Evolutionary conservation across 1,140 invertebrate species (phyloP), one percentile per base, ranked within the genome.

Genomic region (Penaeus chinensis): DNA sequence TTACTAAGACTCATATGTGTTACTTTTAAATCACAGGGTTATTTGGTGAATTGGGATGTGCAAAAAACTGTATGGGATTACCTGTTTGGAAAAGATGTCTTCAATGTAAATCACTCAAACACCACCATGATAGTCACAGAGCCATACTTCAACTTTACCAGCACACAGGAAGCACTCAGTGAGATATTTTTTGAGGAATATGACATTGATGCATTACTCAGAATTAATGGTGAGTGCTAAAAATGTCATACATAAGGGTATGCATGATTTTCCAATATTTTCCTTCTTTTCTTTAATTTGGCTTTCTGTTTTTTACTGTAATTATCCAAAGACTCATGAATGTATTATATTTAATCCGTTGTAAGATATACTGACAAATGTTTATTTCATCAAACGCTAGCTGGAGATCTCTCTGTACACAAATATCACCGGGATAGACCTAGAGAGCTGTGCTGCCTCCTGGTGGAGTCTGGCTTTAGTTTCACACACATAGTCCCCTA

Each of bases 141-240:
- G 92, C 98, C 98, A 3, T 94, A 96, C 90, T 98, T 98, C 91
- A 99, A 99, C 92, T 99, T 99, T 92, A 93, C 94, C 13, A 96
- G 96, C 13, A 95, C 98, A 79, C 97, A 99, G 93, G 98, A 99
- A 92, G 96, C 95, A 20, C 96, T 98, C 92, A 95, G 95, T 65
- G 99, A 99, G 93, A 96, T 99, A 89, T 96, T 99, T 84, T 99
- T 99, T 93, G 99, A 99, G 92, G 98, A 99, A 92, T 99, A 98
- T 92, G 97, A 98, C 90, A 97, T 98, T 91, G 94, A 96, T 81
- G 95, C 96, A 13, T 93, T 99, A 74, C 93, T 97, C 71, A 94
- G 96, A 91, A 95, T 96, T 47, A 98, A 97, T 91, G 90, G 90
- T 90, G 82, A 37, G 66, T 84, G 54, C 54, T 8, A 13, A 54